Evolutionary conservation across 2,888 invertebrate species (phyloP).

Genomic region (Tipula lateralis): DNA sequence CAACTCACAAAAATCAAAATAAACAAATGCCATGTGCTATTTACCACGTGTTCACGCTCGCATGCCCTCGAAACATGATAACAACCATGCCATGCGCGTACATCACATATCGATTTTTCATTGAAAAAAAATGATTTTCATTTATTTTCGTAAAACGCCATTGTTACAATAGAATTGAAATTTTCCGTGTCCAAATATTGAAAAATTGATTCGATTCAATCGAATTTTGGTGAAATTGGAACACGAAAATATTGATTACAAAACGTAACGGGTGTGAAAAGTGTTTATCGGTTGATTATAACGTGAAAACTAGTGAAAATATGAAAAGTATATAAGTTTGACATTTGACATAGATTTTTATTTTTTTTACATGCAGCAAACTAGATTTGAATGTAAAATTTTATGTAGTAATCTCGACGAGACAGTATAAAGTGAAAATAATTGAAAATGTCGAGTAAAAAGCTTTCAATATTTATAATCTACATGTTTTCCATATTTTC

Average conservation of each 20-base stretch:
- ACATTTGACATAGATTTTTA: not conserved
- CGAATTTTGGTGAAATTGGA: not conserved
- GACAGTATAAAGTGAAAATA: not conserved
- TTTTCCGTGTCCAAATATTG: not conserved
- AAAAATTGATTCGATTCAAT: not conserved
- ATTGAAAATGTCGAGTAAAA: not conserved
- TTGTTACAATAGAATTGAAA: not conserved
- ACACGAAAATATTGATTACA: not conserved
- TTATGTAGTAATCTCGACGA: not conserved
- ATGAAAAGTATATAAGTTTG: not conserved
- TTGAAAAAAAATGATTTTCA: not conserved
- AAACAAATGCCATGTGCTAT: not conserved
- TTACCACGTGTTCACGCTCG: not conserved
- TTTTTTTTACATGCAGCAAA: not conserved
- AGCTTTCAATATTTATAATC: not conserved
- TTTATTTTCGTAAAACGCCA: not conserved
- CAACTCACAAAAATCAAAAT: not conserved
- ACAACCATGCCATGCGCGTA: not conserved
- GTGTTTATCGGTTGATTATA: not conserved
- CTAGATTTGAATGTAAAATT: not conserved
- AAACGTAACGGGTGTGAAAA: not conserved
- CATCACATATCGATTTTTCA: not conserved
- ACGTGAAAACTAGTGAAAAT: not conserved
- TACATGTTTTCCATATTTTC: constrained; percentile 24
- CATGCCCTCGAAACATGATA: not conserved